A percentile compares a stretch with the other conserved stretches of the same genome.
Evolutionary conservation across 2,888 invertebrate genomes (phyloP).

Genomic region (Phaonia tiefii): DNA sequence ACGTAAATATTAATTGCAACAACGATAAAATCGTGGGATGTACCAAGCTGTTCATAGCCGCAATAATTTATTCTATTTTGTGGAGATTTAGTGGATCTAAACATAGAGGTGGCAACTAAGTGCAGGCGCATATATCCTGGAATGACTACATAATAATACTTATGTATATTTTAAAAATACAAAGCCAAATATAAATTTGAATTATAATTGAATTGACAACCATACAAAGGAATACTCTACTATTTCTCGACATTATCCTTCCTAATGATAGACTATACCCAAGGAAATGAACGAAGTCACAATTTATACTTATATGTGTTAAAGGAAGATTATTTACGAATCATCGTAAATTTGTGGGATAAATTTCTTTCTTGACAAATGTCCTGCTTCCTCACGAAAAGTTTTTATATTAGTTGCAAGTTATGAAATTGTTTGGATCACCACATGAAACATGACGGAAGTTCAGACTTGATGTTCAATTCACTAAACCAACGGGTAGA

Average conservation of each 20-base stretch:
- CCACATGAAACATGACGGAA: slow-evolving; percentile 42
- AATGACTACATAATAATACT: background rate
- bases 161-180: background rate
- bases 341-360: background rate
- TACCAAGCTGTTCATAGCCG: too few relatives aligned
- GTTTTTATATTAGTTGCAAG: slow-evolving; percentile 53
- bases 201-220: background rate
- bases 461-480: background rate
- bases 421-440: slow-evolving; percentile 19
- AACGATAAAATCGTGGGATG: too few relatives aligned
- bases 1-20: too few relatives aligned
- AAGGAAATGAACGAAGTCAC: background rate
- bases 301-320: background rate
- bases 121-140: background rate
- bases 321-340: background rate
- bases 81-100: too few relatives aligned
- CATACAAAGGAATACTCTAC: background rate
- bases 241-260: background rate
- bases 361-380: background rate
- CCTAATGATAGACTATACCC: background rate
- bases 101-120: too few relatives aligned
- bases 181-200: background rate
- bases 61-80: too few relatives aligned
- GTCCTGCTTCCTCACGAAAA: slow-evolving; percentile 17
- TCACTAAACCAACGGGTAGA: background rate